Evolutionary conservation across 1,140 invertebrate species (phyloP).

Genomic region (Cryptotermes secundus): DNA sequence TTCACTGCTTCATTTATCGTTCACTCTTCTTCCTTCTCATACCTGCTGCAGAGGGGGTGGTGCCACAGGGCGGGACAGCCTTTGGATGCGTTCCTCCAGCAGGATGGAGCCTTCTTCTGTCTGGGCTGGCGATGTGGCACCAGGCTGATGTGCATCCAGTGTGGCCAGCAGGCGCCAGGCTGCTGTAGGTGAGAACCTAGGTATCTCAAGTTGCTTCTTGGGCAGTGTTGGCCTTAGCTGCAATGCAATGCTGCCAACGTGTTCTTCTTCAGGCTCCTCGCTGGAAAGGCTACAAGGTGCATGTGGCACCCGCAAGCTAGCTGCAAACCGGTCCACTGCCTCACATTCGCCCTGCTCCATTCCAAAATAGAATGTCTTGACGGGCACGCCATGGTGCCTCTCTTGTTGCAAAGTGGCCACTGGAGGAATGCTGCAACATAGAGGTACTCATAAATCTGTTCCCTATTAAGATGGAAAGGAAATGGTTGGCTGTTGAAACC

Average conservation of each 20-base stretch:
- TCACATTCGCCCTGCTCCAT: slow-evolving; percentile 56
- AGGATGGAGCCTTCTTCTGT: slow-evolving; percentile 30
- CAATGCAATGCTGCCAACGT: slow-evolving; percentile 61
- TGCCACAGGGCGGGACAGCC: slow-evolving; percentile 54
- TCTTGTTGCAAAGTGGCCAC: neutral
- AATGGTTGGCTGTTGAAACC: too few relatives aligned
- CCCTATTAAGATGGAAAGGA: too few relatives aligned
- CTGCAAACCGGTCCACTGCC: slow-evolving; percentile 49
- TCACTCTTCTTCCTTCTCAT: neutral
- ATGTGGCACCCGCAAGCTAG: slow-evolving; percentile 36
- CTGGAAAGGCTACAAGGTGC: slow-evolving; percentile 19
- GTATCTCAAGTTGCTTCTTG: slow-evolving; percentile 70
- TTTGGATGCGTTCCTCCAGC: slow-evolving; percentile 56
- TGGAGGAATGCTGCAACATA: neutral
- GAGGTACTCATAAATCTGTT: neutral
- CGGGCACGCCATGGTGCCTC: slow-evolving; percentile 44
- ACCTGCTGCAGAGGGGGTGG: slow-evolving; percentile 42
- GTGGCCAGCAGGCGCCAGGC: slow-evolving; percentile 73
- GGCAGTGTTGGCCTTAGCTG: slow-evolving; percentile 74
- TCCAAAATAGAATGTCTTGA: slow-evolving; percentile 76
- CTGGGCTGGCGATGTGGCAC: slow-evolving; percentile 46
- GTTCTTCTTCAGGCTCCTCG: slow-evolving; percentile 19
- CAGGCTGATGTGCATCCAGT: slow-evolving; percentile 50
- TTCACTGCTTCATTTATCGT: too few relatives aligned
- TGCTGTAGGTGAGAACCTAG: slow-evolving; percentile 76